A percentile compares a stretch with the other conserved stretches of the same genome.
These are phyloP conservation scores for Micromys minutus DNA, from an alignment of 2,113 vertebrate species.

Conservation along the genomic window DNA sequence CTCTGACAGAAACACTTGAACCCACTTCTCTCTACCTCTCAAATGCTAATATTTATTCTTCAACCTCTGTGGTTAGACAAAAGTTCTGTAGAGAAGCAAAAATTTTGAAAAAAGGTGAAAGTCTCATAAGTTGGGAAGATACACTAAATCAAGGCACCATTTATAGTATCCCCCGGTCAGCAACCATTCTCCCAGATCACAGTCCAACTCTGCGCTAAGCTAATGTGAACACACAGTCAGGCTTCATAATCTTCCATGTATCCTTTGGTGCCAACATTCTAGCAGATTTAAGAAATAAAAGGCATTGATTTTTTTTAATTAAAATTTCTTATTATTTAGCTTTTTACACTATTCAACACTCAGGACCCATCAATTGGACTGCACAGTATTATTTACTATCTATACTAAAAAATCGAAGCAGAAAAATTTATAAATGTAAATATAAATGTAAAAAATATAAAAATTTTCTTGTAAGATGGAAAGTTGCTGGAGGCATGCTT, in stretches of 20 bases:
- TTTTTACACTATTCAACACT: conserved; percentile 20
- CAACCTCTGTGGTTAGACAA: not conserved
- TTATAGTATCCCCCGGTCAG: conserved; percentile 3
- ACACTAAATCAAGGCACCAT: not conserved
- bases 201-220: not conserved
- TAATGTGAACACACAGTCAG: not conserved
- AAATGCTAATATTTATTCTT: not conserved
- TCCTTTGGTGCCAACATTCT: not conserved
- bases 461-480: conserved; percentile 25
- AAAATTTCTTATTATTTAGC: not conserved
- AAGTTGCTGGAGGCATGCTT: not conserved
- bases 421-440: not conserved
- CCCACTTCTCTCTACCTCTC: not conserved
- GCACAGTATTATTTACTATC: not conserved
- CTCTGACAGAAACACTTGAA: conserved; percentile 7
- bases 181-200: not conserved
- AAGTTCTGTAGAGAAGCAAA: conserved; percentile 10
- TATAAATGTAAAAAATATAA: not conserved
- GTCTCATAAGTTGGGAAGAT: not conserved
- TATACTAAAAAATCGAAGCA: conserved; percentile 31
- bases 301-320: not conserved
- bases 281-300: conserved; percentile 36
- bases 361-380: not conserved
- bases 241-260: not conserved
- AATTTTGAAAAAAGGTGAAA: not conserved